These are phyloP conservation scores for Cettia cetti DNA, from an alignment of 2,113 vertebrate genomes.

Conservation along the genomic window DNA sequence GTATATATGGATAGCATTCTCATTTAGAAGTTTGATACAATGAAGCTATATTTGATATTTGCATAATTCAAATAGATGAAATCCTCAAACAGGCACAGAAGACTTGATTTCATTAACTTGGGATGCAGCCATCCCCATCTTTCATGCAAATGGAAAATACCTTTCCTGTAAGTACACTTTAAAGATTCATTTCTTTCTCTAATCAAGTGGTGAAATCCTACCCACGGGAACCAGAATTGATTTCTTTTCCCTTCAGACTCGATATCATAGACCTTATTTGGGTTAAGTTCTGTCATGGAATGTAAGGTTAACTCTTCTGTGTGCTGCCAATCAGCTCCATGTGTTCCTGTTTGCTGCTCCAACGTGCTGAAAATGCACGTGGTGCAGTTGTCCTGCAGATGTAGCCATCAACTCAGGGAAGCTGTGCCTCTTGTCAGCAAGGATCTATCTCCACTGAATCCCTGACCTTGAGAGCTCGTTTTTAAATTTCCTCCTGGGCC, in stretches of 20 bases:
- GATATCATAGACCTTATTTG: neutral
- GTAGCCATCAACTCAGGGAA: neutral
- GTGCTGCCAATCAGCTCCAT: neutral
- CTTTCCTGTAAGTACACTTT: conserved; percentile 46
- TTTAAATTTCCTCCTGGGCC: neutral
- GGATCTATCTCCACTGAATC: neutral
- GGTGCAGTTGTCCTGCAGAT: neutral
- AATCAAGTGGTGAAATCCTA: conserved; percentile 52
- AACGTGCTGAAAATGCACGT: neutral
- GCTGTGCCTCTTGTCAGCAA: neutral
- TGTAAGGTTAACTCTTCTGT: neutral
- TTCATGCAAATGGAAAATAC: conserved; percentile 39
- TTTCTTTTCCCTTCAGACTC: conserved; percentile 45
- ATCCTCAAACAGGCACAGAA: conserved; percentile 31
- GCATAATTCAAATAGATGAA: conserved; percentile 54
- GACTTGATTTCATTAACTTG: conserved; percentile 62
- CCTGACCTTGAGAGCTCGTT: neutral
- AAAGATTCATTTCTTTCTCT: conserved; percentile 57
- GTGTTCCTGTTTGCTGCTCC: neutral
- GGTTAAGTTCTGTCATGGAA: neutral
- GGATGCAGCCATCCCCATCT: conserved; percentile 43
- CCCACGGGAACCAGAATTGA: conserved; percentile 52
- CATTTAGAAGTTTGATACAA: conserved; percentile 38
- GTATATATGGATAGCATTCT: neutral
- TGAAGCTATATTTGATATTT: conserved; percentile 47